Conservation (phyloP, 2,797 vertebrate genomes). For the Glossophaga mutica region DNA sequence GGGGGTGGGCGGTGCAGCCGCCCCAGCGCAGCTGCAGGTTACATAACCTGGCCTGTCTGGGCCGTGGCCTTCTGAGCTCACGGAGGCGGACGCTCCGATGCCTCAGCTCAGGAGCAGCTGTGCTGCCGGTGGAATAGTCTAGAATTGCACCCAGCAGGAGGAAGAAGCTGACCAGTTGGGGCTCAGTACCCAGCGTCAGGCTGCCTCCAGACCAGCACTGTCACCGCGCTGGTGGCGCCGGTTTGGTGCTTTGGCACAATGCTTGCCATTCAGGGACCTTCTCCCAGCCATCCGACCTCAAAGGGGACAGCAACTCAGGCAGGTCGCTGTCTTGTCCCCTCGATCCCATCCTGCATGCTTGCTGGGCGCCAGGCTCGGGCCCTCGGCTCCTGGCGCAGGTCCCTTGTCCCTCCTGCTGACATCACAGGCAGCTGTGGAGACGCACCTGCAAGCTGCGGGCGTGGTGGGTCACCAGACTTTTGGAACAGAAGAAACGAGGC, state of each 20-base stretch:
- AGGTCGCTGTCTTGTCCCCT: not conserved
- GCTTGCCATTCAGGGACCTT: not conserved
- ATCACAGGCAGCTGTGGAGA: not conserved
- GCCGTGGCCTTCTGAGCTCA: not conserved
- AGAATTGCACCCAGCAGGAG: not conserved
- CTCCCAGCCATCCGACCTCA: not conserved
- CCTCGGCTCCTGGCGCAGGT: not conserved
- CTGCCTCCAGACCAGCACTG: not conserved
- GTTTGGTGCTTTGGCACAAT: not conserved
- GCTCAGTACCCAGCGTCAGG: rapidly evolving
- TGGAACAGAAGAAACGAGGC: not conserved
- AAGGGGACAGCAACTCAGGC: not conserved
- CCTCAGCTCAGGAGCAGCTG: not conserved
- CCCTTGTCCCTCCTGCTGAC: not conserved
- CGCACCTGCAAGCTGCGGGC: not conserved
- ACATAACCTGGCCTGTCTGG: not conserved
- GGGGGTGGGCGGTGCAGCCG: slow-evolving; percentile 3
- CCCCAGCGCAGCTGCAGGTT: slow-evolving; percentile 44
- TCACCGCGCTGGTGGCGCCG: not conserved
- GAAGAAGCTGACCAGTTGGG: rapidly evolving
- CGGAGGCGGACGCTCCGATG: not conserved
- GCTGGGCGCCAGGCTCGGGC: rapidly evolving
- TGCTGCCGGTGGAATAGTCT: not conserved
- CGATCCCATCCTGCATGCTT: rapidly evolving
- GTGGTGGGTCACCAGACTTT: not conserved